A percentile compares a stretch with the other conserved stretches of the same genome.
Evolutionary conservation across 2,113 vertebrate genomes (phyloP).

Genomic region (Prunella fulvescens): DNA sequence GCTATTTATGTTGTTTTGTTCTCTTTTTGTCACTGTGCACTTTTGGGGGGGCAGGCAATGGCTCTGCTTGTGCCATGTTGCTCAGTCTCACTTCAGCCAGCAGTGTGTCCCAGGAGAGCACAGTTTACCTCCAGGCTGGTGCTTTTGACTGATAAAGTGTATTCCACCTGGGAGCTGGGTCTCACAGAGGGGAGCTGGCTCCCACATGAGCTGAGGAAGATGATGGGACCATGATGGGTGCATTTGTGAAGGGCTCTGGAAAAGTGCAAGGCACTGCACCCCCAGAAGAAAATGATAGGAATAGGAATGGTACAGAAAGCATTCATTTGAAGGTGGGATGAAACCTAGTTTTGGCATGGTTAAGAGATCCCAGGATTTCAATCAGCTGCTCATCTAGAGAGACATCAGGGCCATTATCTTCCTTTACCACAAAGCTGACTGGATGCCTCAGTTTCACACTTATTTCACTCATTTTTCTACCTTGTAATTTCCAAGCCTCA

Average conservation of each 20-base stretch:
- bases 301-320: not conserved
- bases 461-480: not conserved
- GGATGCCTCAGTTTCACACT: fast-evolving
- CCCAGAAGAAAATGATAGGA: not conserved
- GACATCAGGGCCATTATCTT: not conserved
- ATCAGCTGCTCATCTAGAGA: not conserved
- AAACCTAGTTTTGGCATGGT: not conserved
- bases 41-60: not conserved
- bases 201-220: not conserved
- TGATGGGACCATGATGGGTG: fast-evolving
- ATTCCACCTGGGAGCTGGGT: not conserved
- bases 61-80: not conserved
- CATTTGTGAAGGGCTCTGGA: not conserved
- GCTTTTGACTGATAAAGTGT: not conserved
- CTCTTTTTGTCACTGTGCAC: not conserved
- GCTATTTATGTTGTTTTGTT: not conserved
- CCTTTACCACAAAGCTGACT: not conserved
- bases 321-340: not conserved
- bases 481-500: not conserved
- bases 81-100: not conserved
- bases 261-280: not conserved
- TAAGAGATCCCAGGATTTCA: not conserved
- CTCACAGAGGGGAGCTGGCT: not conserved
- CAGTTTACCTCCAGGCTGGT: not conserved
- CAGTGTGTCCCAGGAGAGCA: not conserved